Percentiles rank a stretch among this genome's conserved stretches.
phyloP scores from a whole-genome alignment of 2,113 vertebrate species.

The Zosterops japonicus region DNA sequence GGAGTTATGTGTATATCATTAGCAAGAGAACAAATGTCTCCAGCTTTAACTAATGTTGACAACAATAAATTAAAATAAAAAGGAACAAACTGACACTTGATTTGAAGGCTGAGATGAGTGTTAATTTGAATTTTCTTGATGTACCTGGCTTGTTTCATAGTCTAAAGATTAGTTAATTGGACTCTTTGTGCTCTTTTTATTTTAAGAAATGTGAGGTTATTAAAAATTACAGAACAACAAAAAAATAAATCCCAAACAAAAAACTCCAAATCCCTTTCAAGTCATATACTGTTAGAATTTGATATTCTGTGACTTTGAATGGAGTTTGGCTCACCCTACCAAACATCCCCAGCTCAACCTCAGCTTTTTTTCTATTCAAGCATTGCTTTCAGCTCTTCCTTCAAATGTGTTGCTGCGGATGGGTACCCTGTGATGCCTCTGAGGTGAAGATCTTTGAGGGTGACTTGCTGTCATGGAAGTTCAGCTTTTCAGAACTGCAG shows the following conservation, averaged over 20 bases:
- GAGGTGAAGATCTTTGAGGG: background rate
- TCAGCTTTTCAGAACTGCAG: background rate
- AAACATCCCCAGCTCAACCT: background rate
- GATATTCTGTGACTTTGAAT: background rate
- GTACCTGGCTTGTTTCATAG: slow-evolving; percentile 25
- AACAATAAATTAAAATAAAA: slow-evolving; percentile 52
- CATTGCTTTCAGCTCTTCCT: slow-evolving; percentile 2
- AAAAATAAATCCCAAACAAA: background rate
- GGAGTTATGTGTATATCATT: slow-evolving; percentile 47
- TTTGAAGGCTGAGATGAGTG: slow-evolving; percentile 30
- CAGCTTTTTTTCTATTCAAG: background rate
- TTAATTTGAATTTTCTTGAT: slow-evolving; percentile 29
- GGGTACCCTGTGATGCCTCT: background rate
- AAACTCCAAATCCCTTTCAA: background rate
- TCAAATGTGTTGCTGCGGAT: background rate
- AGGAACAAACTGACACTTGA: slow-evolving; percentile 29
- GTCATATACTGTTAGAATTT: background rate
- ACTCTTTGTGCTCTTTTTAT: background rate
- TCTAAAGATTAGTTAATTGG: slow-evolving; percentile 5
- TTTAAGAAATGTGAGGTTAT: slow-evolving; percentile 37
- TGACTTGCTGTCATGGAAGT: background rate
- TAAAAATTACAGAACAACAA: slow-evolving; percentile 12
- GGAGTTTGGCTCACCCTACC: background rate
- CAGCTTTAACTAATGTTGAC: slow-evolving; percentile 45
- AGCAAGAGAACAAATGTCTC: slow-evolving; percentile 53